Evolutionary conservation across 1,140 invertebrate genomes (phyloP).

Genomic region (Gryon sp.): DNA sequence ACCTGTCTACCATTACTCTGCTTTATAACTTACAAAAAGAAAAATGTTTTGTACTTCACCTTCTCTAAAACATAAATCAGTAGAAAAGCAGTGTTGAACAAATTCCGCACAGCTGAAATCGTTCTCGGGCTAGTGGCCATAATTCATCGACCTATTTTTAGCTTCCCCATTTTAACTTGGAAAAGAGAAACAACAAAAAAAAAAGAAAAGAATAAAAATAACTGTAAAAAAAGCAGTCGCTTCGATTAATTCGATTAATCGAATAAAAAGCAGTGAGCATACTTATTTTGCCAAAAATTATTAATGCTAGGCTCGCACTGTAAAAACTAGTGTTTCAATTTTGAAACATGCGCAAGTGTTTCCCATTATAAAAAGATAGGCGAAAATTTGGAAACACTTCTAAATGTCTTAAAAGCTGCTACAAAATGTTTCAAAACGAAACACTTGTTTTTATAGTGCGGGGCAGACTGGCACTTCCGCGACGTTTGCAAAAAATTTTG

Average conservation of each 20-base stretch:
- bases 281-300: too few species aligned
- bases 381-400: too few species aligned
- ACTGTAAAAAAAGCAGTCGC: too few species aligned
- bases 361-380: too few species aligned
- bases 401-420: too few species aligned
- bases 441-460: slow-evolving; percentile 28
- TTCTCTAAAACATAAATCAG: neutral
- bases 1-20: too few species aligned
- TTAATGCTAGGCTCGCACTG: too few species aligned
- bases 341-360: too few species aligned
- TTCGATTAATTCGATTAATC: too few species aligned
- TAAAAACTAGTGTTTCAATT: too few species aligned
- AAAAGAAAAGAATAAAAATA: slow-evolving; percentile 5
- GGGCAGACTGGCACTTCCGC: slow-evolving; percentile 35
- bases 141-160: slow-evolving; percentile 6
- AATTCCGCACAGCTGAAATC: neutral
- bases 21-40: neutral
- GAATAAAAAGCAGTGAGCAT: too few species aligned
- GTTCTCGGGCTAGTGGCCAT: neutral
- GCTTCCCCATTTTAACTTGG: neutral
- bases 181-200: too few species aligned
- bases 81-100: neutral
- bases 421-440: neutral
- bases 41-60: neutral
- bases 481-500: slow-evolving; percentile 44